phyloP scores from a whole-genome alignment of 2,888 invertebrate genomes.

The Cordilura impudica region DNA sequence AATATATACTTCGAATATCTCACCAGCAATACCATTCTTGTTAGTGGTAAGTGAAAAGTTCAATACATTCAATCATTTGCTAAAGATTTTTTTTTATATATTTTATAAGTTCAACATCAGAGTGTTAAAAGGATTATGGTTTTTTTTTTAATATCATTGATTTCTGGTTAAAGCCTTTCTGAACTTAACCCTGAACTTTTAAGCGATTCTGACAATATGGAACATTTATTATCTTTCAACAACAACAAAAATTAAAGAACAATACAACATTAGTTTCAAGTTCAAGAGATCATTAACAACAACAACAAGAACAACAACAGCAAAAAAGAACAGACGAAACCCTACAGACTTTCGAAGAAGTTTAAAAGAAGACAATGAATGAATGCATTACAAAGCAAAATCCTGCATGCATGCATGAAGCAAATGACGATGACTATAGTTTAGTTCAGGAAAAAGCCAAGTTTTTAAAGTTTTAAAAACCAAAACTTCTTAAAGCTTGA shows the following conservation, averaged over 20 bases:
- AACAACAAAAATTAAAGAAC: constrained; percentile 57
- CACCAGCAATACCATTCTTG: no score
- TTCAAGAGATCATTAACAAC: constrained; percentile 71
- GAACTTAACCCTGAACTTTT: constrained; percentile 66
- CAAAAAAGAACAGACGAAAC: not conserved
- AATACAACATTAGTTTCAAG: constrained; percentile 72
- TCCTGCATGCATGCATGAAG: constrained; percentile 47
- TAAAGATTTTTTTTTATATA: no score
- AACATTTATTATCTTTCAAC: constrained; percentile 67
- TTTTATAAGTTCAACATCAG: no score
- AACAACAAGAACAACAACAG: constrained; percentile 9
- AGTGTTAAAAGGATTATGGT: constrained; percentile 51
- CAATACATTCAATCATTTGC: no score
- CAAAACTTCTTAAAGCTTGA: constrained; percentile 13
- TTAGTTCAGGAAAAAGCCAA: constrained; percentile 27
- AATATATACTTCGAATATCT: no score
- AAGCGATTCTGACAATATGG: constrained; percentile 66
- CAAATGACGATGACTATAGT: constrained; percentile 45
- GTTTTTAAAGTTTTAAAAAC: constrained; percentile 20
- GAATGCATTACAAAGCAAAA: constrained; percentile 46
- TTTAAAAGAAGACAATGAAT: constrained; percentile 60
- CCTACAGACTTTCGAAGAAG: constrained; percentile 4
- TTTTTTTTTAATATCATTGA: constrained; percentile 60
- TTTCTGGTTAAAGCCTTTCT: constrained; percentile 70
- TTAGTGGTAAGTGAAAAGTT: no score